Evolutionary conservation across 2,113 vertebrate species (phyloP), one percentile per base, ranked within the genome.

Genomic region (Myocastor coypus): DNA sequence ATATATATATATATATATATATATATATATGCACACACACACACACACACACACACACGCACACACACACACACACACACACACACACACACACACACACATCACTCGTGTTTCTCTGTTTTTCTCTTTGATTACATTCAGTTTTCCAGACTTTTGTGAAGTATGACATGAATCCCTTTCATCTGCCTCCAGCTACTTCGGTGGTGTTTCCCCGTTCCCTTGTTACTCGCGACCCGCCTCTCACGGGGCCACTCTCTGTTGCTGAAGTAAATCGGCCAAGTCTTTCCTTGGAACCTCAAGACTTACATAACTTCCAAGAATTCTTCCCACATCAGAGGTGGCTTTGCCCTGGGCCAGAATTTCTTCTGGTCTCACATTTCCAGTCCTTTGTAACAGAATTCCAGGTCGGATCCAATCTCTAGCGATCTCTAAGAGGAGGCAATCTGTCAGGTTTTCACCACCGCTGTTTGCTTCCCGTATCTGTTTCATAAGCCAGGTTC

Each of bases 261-360:
- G n/a, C 32, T 82, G 30, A 64, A 16, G 24, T 55, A 26, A 13
- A 4, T 22, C 71, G 13, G 40, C 13, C 3, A 55, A 28, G 0
- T 61, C n/a, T 52, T 83, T 19, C 22, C 16, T n/a, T 8, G 13
- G 7, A 34, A 5, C 57, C n/a, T n/a, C 37, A 84, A 16, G 66
- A 28, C 78, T 91, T 78, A 71, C 9, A n/a, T n/a, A 81, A 69
- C 77, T 95, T 96, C 19, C 40, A 92, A 87, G 66, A 96, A 59
- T 80, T 94, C 55, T 42, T 68, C 64, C 46, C 78, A 63, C 11
- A 77, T 10, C n/a, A 71, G 32, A 68, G 34, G 59, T 91, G 24
- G 26, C 5, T 92, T 81, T 85, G 24, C 5, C 73, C 26, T 50
- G 46, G 50, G 64, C 2, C 71, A 91, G 30, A 83, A 50, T 83